Evolutionary conservation across 2,797 vertebrate species (phyloP).

Genomic region (Oreonectes daqikongensis): DNA sequence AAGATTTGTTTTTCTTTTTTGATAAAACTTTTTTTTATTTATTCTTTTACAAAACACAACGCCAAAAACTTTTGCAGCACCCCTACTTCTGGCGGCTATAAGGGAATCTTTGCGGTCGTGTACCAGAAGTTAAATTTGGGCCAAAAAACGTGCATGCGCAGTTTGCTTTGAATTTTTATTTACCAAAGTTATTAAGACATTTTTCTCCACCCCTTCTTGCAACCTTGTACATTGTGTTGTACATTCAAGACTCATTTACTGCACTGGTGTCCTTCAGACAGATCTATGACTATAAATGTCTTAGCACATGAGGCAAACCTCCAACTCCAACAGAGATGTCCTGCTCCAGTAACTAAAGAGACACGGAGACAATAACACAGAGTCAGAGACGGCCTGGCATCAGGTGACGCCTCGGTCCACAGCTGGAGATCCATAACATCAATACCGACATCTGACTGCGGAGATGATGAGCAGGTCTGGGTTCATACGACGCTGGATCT

Average conservation of each 20-base stretch:
- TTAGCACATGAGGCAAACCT: not conserved
- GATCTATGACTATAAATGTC: constrained; percentile 29
- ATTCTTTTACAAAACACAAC: no score
- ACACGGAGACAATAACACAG: not conserved
- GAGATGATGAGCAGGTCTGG: constrained; percentile 33
- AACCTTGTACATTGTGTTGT: not conserved
- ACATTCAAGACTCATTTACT: constrained; percentile 3
- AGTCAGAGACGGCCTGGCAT: not conserved
- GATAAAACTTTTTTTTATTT: no score
- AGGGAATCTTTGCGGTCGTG: no score
- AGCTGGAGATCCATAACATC: constrained; percentile 33
- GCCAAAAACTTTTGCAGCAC: no score
- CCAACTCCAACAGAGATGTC: constrained; percentile 4
- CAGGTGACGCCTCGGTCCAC: constrained; percentile 38
- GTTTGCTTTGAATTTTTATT: no score
- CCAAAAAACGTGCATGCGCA: no score
- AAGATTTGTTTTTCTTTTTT: no score
- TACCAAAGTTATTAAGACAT: not conserved
- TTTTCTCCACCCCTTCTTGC: not conserved
- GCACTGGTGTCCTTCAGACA: not conserved
- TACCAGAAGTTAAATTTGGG: no score
- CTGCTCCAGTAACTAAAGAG: not conserved
- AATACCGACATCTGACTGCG: constrained; percentile 36
- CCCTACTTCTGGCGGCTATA: no score
- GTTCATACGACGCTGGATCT: not conserved